Evolutionary conservation across 2,888 invertebrate species (phyloP).

Genomic region (Pseudolycoriella hygida): DNA sequence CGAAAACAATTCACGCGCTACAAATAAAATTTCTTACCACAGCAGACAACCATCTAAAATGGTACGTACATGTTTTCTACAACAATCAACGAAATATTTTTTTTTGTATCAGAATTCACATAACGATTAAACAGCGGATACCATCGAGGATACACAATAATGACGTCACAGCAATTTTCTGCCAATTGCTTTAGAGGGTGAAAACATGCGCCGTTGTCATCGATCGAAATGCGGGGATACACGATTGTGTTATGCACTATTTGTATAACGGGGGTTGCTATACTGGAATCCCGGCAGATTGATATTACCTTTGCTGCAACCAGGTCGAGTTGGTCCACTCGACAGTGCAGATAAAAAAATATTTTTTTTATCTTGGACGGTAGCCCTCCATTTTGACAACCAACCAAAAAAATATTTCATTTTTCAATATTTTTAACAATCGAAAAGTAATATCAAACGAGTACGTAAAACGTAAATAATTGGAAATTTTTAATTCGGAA

Average conservation of each 20-base stretch:
- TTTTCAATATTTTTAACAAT: not conserved
- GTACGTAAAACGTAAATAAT: not conserved
- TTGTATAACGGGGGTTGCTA: constrained; percentile 5
- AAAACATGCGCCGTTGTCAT: not conserved
- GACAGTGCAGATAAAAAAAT: constrained; percentile 12
- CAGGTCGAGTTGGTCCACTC: constrained; percentile 27
- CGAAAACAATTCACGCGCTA: no score
- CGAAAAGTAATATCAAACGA: not conserved
- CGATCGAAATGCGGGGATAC: not conserved
- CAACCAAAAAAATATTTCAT: constrained; percentile 1
- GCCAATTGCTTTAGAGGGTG: not conserved
- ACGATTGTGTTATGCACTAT: not conserved
- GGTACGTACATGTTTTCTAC: no score
- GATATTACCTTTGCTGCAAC: constrained; percentile 32
- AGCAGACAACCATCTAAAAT: no score
- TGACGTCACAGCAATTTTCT: not conserved
- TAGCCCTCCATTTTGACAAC: constrained; percentile 7
- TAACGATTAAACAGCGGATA: not conserved
- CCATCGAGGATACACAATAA: not conserved
- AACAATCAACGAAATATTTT: no score
- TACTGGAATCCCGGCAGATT: constrained; percentile 19
- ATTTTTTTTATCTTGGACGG: constrained; percentile 6
- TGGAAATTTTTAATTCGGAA: not conserved
- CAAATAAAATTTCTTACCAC: no score
- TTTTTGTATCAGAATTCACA: no score